Evolutionary conservation across 1,140 invertebrate species (phyloP), one percentile per base, ranked within the genome.

Genomic region (Drosophila nebulosa): DNA sequence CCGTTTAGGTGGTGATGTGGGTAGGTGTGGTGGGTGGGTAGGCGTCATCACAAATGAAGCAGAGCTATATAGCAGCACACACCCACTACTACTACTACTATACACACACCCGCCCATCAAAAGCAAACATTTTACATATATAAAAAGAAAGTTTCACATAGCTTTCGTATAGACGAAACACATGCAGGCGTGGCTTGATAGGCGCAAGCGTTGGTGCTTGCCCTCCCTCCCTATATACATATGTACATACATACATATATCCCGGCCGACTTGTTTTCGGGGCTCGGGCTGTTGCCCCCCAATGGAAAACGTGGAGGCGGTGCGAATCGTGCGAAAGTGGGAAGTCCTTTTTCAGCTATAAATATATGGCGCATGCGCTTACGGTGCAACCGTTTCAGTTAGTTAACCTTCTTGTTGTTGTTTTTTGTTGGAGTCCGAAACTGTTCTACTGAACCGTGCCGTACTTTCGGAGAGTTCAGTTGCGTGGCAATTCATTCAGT

Each of bases 131-230:
- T 46, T 46, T 10, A 21, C 10, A 46, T 46, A 36, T 14, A 36
- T 36, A 36, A 36, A 46, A 46, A 46, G 21, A 46, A 46, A 10
- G 7, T 46, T 7, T 46, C 9, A 46, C 18, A 46, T 9, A 46
- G 14, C 39, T 6, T 21, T 16, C 39, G 18, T 46, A 7, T 2
- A 42, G 14, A 22, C 51, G 14, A 30, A n/a, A n/a, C n/a, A 16
- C 14, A 7, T 18, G 60, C 60, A 68, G 71, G 65, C 72, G 76
- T 74, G 75, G 74, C 73, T 78, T 69, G 63, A 86, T 85, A 86
- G 81, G 81, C 81, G 81, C 81, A 88, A 88, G 83, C 81, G 81
- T 86, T 81, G 80, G 69, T 78, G 62, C 74, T 77, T 55, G 69
- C 26, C 61, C 60, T 56, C 58, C 24, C 35, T 39, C 58, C 76